phyloP scores from a whole-genome alignment of 2,113 vertebrate species.

The Neodon shergylaensis region DNA sequence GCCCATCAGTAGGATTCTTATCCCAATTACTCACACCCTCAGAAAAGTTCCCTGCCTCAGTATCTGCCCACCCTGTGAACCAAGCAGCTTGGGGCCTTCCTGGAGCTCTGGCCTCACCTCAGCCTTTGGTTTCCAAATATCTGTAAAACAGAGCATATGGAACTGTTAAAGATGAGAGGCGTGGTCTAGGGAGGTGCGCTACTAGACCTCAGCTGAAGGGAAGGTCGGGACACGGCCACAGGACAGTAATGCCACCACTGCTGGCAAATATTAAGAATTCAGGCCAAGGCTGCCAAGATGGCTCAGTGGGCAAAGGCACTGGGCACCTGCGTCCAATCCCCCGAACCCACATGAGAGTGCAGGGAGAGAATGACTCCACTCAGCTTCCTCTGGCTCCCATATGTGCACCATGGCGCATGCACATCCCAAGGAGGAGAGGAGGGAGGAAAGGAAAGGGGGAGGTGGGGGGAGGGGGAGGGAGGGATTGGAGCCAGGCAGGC shows the following conservation, averaged over 20 bases:
- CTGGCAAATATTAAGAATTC: not conserved
- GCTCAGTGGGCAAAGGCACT: not conserved
- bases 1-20: not conserved
- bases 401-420: no score
- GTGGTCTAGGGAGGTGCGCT: not conserved
- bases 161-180: not conserved
- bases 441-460: accelerated
- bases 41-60: not conserved
- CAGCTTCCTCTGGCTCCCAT: not conserved
- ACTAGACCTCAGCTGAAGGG: not conserved
- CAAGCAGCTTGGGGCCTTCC: not conserved
- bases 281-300: not conserved
- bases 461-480: no score
- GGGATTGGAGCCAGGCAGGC: no score
- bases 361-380: not conserved
- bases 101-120: not conserved
- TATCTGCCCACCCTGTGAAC: not conserved
- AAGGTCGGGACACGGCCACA: not conserved
- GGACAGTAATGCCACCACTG: no score
- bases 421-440: not conserved
- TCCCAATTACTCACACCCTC: not conserved
- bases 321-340: not conserved
- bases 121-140: not conserved
- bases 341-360: no score
- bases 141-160: not conserved